Evolutionary conservation across 53 echinoderm and acorn worm species (phyloP), one percentile per base, ranked within the genome.

Genomic region (Patiria pectinifera): DNA sequence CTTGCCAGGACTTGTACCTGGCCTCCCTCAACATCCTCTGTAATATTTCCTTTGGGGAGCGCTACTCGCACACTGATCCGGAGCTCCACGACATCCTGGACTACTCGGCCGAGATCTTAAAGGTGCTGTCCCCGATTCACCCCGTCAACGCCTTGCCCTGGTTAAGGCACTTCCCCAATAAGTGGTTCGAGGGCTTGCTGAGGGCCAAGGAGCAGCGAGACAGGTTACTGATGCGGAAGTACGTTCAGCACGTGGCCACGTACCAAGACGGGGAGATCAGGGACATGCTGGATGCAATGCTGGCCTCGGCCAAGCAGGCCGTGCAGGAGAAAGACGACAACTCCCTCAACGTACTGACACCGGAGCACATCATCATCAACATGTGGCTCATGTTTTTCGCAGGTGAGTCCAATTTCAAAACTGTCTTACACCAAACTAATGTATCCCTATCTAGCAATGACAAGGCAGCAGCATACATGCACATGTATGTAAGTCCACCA

Each of bases 301-400:
- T 99, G 45, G 95, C 93, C 3, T 92, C 97, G 11, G 95, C 99
- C 18, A 99, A 94, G 78, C 94, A 97, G 69, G 99, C 99, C 13
- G 97, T 97, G 6, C 91, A 92, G 81, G 93, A 97, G 72, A 95
- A 97, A 25, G 96, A 99, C 86, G 92, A 93, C 18, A 96, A 95
- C 4, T 95, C 96, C 8, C 94, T 99, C 1, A 84, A 91, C 91
- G 94, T 96, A 4, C 82, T 99, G 47, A 96, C 96, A 83, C 99
- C 99, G 2, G 99, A 99, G 83, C 99, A 99, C 83, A 96, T 99
- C 63, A 95, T 99, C 75, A 95, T 97, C 81, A 99, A 99, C 91
- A 99, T 99, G 99, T 99, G 99, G 99, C 92, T 99, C 62, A 99
- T 99, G 83, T 99, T 99, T 91, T 99, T 99, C 92, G 99, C 99